Conservation (phyloP, 2,888 invertebrate genomes). For the Lepidocyrtoides sp. region DNA sequence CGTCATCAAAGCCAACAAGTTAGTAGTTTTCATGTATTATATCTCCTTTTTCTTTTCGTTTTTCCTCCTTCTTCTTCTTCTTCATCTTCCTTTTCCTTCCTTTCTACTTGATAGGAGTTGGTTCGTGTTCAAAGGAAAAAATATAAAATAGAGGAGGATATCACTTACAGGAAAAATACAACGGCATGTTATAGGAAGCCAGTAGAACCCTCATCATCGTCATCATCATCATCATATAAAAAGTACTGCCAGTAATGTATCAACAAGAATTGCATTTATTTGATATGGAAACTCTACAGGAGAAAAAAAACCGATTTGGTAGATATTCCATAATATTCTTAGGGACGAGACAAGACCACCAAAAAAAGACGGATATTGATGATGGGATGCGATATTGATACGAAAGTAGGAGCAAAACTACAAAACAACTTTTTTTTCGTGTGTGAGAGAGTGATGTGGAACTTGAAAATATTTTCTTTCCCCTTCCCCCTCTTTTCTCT, state of each 20-base stretch:
- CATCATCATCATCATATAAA: too few species aligned
- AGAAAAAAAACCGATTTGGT: background rate
- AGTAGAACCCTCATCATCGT: too few species aligned
- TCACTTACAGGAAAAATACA: background rate
- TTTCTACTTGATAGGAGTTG: too few species aligned
- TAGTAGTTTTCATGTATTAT: too few species aligned
- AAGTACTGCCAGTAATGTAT: background rate
- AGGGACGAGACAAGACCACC: background rate
- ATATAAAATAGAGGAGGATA: conserved; percentile 57
- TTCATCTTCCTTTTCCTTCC: too few species aligned
- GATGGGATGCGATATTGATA: conserved; percentile 41
- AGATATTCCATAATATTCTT: too few species aligned
- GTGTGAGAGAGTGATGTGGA: background rate
- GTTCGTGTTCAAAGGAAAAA: conserved; percentile 25
- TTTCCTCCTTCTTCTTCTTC: too few species aligned
- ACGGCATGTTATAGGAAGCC: background rate
- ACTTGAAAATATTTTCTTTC: too few species aligned
- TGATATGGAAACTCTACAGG: background rate
- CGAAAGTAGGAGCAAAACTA: conserved; percentile 3
- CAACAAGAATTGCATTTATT: background rate
- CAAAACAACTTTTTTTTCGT: background rate
- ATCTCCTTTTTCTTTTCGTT: background rate
- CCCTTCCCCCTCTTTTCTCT: too few species aligned
- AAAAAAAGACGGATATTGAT: conserved; percentile 45
- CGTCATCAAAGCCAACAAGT: conserved; percentile 52